Conservation (phyloP, 2,113 vertebrate genomes). For the Lonchura striata region DNA sequence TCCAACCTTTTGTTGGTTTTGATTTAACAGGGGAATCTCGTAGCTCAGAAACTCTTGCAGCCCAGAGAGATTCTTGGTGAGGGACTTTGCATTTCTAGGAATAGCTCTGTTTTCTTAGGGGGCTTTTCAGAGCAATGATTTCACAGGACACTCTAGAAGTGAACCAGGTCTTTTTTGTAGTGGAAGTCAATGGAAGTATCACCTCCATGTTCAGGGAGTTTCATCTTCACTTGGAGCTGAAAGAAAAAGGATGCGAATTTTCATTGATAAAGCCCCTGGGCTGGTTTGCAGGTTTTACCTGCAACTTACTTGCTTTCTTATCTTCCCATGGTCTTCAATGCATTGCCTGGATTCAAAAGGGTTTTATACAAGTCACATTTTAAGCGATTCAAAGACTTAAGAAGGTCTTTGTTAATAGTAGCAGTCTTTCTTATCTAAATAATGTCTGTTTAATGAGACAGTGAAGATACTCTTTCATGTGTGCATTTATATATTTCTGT, state of each 20-base stretch:
- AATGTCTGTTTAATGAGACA: background rate
- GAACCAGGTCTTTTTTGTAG: background rate
- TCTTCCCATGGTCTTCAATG: background rate
- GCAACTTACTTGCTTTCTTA: background rate
- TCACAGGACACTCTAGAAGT: background rate
- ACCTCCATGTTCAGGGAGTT: background rate
- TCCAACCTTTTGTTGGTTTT: background rate
- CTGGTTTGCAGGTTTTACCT: background rate
- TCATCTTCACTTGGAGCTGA: background rate
- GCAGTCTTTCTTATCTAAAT: background rate
- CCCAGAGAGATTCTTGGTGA: background rate
- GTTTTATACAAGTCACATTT: background rate
- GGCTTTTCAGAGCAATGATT: background rate
- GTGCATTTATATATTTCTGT: background rate
- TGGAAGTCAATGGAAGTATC: background rate
- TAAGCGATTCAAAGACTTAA: background rate
- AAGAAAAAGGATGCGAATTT: background rate
- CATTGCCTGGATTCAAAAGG: background rate
- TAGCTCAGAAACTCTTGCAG: background rate
- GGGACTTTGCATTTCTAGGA: background rate
- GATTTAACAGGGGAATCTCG: background rate
- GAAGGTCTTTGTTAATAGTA: background rate
- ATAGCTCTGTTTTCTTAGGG: rapidly evolving
- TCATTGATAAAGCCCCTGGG: background rate
- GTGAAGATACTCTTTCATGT: background rate